These are phyloP conservation scores for Podarcis lilfordi DNA, from an alignment of 2,797 vertebrate genomes.

Conservation along the genomic window DNA sequence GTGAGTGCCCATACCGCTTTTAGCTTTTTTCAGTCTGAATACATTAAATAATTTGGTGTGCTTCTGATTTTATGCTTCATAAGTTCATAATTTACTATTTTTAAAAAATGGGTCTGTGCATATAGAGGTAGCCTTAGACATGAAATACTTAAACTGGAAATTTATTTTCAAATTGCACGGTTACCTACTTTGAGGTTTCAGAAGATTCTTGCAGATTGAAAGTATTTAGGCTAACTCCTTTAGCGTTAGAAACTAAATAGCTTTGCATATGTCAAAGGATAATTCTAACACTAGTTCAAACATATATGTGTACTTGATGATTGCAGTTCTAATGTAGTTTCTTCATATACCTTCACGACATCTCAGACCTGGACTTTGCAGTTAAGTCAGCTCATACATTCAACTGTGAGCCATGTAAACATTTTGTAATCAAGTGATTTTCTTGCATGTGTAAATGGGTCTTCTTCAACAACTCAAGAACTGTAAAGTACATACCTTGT, in stretches of 20 bases:
- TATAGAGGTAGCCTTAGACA: neutral
- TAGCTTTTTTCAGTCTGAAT: neutral
- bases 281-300: neutral
- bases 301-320: neutral
- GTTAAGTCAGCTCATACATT: neutral
- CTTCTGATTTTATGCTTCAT: neutral
- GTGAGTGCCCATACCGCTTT: neutral
- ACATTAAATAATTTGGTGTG: neutral
- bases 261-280: neutral
- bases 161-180: neutral
- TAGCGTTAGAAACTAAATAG: neutral
- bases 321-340: neutral
- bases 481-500: neutral
- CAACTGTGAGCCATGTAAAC: neutral
- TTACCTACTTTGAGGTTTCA: neutral
- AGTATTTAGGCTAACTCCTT: neutral
- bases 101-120: neutral
- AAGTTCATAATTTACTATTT: neutral
- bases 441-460: neutral
- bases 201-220: neutral
- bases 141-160: neutral
- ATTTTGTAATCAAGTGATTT: neutral
- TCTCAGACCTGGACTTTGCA: neutral
- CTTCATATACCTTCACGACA: neutral
- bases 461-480: neutral